Conservation (phyloP, 1,140 invertebrate genomes). For the Carposina sasakii region DNA sequence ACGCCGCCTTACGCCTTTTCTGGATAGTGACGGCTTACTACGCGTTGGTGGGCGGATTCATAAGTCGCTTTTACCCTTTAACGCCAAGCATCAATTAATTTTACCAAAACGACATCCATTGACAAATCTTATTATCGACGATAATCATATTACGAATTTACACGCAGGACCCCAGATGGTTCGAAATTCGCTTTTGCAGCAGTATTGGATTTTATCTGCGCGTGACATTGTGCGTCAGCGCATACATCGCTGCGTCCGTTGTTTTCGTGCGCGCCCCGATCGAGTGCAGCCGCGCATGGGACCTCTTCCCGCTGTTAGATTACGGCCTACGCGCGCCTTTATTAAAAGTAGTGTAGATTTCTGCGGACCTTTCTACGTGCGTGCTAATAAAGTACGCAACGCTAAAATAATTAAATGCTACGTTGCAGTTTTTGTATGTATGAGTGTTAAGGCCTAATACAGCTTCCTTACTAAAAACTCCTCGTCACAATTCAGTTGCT, state of each 20-base stretch:
- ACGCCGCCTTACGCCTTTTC: background rate
- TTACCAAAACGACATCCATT: background rate
- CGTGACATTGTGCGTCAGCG: background rate
- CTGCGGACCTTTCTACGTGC: background rate
- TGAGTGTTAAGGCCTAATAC: conserved; percentile 47
- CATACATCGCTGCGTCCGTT: background rate
- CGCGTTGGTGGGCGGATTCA: conserved; percentile 12
- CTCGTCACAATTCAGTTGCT: no score
- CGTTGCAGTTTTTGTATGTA: conserved; percentile 35
- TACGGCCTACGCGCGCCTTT: conserved; percentile 39
- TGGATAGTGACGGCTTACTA: background rate
- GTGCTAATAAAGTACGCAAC: background rate
- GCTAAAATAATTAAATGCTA: conserved; percentile 26
- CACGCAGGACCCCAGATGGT: conserved; percentile 11
- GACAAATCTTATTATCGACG: background rate
- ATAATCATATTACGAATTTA: background rate
- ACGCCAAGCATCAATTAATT: background rate
- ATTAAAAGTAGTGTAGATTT: conserved; percentile 17
- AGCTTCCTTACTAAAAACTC: no score
- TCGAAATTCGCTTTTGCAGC: conserved; percentile 1
- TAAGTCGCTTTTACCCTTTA: background rate
- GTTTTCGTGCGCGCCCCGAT: background rate
- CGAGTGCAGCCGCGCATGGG: conserved; percentile 31
- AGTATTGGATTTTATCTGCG: conserved; percentile 11
- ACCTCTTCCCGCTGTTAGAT: conserved; percentile 35